A percentile compares a stretch with the other conserved stretches of the same genome.
These are phyloP conservation scores for Thumatha senex DNA, from an alignment of 2,888 invertebrate species.

Conservation along the genomic window DNA sequence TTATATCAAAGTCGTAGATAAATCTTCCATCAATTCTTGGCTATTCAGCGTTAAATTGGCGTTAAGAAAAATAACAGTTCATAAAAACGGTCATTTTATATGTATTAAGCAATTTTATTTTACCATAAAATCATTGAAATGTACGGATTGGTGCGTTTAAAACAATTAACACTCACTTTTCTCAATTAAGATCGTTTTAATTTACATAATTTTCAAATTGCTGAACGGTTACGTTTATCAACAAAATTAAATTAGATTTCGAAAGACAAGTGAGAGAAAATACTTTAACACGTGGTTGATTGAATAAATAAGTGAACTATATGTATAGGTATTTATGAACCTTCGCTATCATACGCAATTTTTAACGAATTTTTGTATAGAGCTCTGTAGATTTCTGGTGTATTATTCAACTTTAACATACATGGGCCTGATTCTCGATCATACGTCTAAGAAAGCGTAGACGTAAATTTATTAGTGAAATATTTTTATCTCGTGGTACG, in stretches of 20 bases:
- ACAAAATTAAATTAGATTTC: conserved; percentile 11
- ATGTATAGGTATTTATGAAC: conserved; percentile 5
- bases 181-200: conserved; percentile 37
- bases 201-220: conserved; percentile 40
- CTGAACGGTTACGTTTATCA: conserved; percentile 23
- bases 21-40: conserved; percentile 1
- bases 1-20: not conserved
- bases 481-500: too few relatives aligned
- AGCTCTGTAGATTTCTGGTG: too few relatives aligned
- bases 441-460: too few relatives aligned
- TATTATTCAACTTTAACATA: too few relatives aligned
- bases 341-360: too few relatives aligned
- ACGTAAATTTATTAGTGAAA: too few relatives aligned
- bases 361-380: too few relatives aligned
- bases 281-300: conserved; percentile 29
- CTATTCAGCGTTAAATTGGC: conserved; percentile 13
- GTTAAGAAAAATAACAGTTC: conserved; percentile 28
- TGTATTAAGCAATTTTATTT: conserved; percentile 36
- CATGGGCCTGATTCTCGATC: too few relatives aligned
- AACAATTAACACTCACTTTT: conserved; percentile 40
- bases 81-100: conserved; percentile 27
- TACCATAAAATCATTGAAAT: conserved; percentile 41
- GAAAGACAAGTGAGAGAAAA: conserved; percentile 16
- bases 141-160: conserved; percentile 31
- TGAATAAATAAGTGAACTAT: conserved; percentile 19